These are phyloP conservation scores for Cynopterus brachyotis DNA, from an alignment of 2,113 vertebrate species.

Conservation along the genomic window DNA sequence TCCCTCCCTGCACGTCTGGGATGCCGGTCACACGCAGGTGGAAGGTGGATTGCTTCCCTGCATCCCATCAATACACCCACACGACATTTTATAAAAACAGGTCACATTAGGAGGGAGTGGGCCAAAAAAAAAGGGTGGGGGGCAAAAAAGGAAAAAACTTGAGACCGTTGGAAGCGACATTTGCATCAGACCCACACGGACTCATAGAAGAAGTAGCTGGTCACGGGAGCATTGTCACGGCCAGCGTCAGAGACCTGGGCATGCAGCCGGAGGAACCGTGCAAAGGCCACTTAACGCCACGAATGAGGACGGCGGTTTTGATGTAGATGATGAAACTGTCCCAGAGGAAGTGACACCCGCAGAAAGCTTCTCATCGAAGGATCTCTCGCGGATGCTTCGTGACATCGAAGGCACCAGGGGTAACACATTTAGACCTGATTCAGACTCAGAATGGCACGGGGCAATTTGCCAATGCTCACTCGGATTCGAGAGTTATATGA, in stretches of 20 bases:
- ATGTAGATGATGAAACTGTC: rapidly evolving
- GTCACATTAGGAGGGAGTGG: not conserved
- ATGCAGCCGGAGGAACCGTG: not conserved
- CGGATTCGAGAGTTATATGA: rapidly evolving
- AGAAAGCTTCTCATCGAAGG: not conserved
- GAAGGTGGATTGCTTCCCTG: not conserved
- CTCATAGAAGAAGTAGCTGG: not conserved
- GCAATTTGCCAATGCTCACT: rapidly evolving
- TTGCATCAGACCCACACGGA: not conserved
- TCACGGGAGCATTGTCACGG: rapidly evolving
- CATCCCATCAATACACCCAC: not conserved
- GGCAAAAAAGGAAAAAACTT: not conserved
- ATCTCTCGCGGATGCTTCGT: not conserved
- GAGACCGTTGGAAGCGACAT: not conserved
- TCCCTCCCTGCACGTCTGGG: not conserved
- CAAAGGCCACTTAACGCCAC: not conserved
- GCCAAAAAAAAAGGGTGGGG: too few species aligned
- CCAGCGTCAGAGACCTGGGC: rapidly evolving
- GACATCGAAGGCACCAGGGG: not conserved
- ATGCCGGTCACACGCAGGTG: not conserved
- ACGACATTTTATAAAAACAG: not conserved
- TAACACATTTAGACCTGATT: not conserved
- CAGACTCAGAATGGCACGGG: too few species aligned
- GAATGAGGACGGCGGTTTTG: not conserved
- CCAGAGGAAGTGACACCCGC: not conserved